These are phyloP conservation scores for Heliconius congener DNA, from an alignment of 1,140 invertebrate species.

Conservation along the genomic window DNA sequence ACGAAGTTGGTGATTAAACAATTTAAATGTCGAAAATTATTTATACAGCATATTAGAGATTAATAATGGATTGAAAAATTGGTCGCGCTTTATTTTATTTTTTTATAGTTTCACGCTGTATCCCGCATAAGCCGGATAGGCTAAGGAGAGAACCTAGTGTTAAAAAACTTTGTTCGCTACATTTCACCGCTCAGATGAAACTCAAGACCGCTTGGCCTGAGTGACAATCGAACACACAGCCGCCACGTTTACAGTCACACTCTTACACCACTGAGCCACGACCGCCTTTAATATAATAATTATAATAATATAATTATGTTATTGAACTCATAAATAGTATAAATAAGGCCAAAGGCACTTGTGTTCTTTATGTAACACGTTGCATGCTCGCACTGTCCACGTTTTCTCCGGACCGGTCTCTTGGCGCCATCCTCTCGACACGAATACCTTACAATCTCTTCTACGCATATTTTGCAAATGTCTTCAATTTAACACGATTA, in stretches of 20 bases:
- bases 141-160: too few relatives aligned
- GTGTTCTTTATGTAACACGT: slow-evolving; percentile 45
- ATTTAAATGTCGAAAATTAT: not conserved
- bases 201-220: too few relatives aligned
- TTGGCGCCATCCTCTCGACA: slow-evolving; percentile 37
- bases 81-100: slow-evolving; percentile 13
- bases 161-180: too few relatives aligned
- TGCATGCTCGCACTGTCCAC: slow-evolving; percentile 21
- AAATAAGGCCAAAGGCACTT: slow-evolving; percentile 50
- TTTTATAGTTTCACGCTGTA: too few relatives aligned
- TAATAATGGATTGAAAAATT: not conserved
- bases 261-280: too few relatives aligned
- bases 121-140: too few relatives aligned
- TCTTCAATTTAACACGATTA: slow-evolving; percentile 18
- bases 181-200: too few relatives aligned
- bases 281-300: too few relatives aligned
- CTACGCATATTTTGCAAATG: slow-evolving; percentile 35
- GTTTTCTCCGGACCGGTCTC: slow-evolving; percentile 42
- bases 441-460: slow-evolving; percentile 37
- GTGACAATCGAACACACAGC: too few relatives aligned
- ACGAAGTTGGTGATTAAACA: slow-evolving; percentile 5
- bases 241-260: too few relatives aligned
- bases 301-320: slow-evolving; percentile 36
- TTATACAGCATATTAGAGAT: not conserved
- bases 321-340: slow-evolving; percentile 40